Evolutionary conservation across 2,888 invertebrate species (phyloP).

Genomic region (Andricus quercusramuli): DNA sequence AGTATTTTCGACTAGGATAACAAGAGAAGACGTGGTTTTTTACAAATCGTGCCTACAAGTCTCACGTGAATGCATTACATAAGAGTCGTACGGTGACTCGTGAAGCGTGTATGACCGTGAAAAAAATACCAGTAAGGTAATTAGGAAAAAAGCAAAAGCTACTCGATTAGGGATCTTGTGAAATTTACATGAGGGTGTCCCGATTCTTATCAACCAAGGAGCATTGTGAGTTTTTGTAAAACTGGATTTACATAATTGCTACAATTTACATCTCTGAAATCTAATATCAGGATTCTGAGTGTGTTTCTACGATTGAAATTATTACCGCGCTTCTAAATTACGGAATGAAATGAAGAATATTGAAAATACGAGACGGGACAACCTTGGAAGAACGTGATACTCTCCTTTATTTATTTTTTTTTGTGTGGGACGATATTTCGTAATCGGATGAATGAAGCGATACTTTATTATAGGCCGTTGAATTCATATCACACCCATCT

Average conservation of each 20-base stretch:
- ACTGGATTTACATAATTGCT: slow-evolving; percentile 36
- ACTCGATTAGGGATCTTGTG: not conserved
- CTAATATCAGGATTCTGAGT: not conserved
- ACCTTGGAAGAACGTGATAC: slow-evolving; percentile 16
- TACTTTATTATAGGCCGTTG: slow-evolving; percentile 8
- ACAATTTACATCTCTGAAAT: slow-evolving; percentile 31
- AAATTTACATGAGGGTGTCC: not conserved
- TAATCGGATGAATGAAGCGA: slow-evolving; percentile 17
- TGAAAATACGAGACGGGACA: slow-evolving; percentile 14
- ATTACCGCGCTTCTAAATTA: slow-evolving; percentile 30
- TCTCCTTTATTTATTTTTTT: slow-evolving; percentile 17
- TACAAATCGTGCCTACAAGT: not conserved
- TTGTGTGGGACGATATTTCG: slow-evolving; percentile 28
- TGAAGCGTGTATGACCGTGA: slow-evolving; percentile 16
- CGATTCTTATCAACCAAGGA: slow-evolving; percentile 8
- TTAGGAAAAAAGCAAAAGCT: slow-evolving; percentile 11
- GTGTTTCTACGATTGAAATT: not conserved
- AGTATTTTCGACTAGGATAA: not conserved
- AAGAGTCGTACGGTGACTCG: slow-evolving; percentile 19
- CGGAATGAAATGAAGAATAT: slow-evolving; percentile 25
- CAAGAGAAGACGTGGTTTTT: not conserved
- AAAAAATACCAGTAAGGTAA: slow-evolving; percentile 1
- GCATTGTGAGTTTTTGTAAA: not conserved
- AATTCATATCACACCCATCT: slow-evolving; percentile 1
- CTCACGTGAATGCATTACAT: slow-evolving; percentile 16